Base-by-base conservation (phyloP, 2,888 invertebrate species). In the Parapristionchus giblindavisi region DNA sequence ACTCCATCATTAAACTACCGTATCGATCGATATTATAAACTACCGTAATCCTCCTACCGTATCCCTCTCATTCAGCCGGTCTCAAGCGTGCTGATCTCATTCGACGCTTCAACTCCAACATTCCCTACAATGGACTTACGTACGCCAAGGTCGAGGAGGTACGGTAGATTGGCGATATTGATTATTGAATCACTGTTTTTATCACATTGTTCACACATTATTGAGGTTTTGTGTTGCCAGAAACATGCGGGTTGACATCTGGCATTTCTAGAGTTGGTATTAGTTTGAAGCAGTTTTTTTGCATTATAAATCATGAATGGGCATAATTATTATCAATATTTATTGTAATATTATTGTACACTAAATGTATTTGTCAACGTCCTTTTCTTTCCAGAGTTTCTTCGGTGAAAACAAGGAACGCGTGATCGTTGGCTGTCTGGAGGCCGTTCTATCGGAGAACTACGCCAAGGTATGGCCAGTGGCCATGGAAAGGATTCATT, bases 141-240 rank as follows among this genome's bases (percentile, higher is more conserved):
- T 96, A 98, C 90, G 95, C 97, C 82, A 93, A 95, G 80, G 94
- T 95, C 34, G 95, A 95, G 91, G 98, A 98, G 90, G 96, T 96
- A 27, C 51, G 68, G n/a, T n/a, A n/a, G n/a, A n/a, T n/a, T n/a
- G n/a, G n/a, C n/a, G n/a, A n/a, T n/a, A n/a, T n/a, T n/a, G n/a
- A n/a, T n/a, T n/a, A n/a, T n/a, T n/a, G n/a, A n/a, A n/a, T n/a
- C n/a, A n/a, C n/a, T n/a, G n/a, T n/a, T n/a, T n/a, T n/a, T n/a
- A n/a, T n/a, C n/a, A n/a, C n/a, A n/a, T n/a, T n/a, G n/a, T n/a
- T n/a, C n/a, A n/a, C n/a, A n/a, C n/a, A n/a, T n/a, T n/a, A n/a
- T n/a, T n/a, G n/a, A n/a, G n/a, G n/a, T n/a, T n/a, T n/a, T n/a
- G n/a, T n/a, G n/a, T n/a, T n/a, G n/a, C n/a, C n/a, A n/a, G n/a